These are phyloP conservation scores for Lasioglossum leucozonium DNA, from an alignment of 2,888 invertebrate species.

Conservation along the genomic window DNA sequence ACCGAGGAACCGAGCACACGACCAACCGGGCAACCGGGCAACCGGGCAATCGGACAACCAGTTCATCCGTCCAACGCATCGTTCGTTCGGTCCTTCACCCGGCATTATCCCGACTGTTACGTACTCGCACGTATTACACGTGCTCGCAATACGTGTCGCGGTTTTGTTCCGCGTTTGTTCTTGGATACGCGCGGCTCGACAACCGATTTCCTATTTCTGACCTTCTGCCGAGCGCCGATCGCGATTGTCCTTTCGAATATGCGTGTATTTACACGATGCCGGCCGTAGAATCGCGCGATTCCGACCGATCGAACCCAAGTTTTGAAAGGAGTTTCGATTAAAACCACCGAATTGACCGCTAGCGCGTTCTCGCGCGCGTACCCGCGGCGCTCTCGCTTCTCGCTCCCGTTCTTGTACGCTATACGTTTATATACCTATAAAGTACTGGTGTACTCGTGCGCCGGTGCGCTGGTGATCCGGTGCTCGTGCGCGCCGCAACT, in stretches of 20 bases:
- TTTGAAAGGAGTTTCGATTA: neutral
- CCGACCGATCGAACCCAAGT: neutral
- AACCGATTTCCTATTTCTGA: neutral
- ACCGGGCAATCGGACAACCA: slow-evolving; percentile 64
- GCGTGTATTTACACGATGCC: too few relatives aligned
- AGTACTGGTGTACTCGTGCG: too few relatives aligned
- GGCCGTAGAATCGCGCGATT: neutral
- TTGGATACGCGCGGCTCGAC: neutral
- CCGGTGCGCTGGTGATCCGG: neutral
- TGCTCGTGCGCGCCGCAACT: neutral
- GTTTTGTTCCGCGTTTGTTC: neutral
- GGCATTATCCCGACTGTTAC: slow-evolving; percentile 72
- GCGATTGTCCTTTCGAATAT: neutral
- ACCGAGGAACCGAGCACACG: slow-evolving; percentile 52
- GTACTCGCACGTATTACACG: slow-evolving; percentile 72
- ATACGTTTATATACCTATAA: too few relatives aligned
- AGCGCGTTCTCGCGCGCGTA: neutral
- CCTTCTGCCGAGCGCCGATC: neutral
- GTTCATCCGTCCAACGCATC: slow-evolving; percentile 69
- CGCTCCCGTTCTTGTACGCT: too few relatives aligned
- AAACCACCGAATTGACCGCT: neutral
- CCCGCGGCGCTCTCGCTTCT: too few relatives aligned
- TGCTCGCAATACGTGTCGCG: slow-evolving; percentile 66
- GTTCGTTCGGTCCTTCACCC: slow-evolving; percentile 79
- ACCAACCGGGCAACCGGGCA: slow-evolving; percentile 41